phyloP scores from a whole-genome alignment of 2,113 vertebrate genomes.

The Tympanuchus pallidicinctus region DNA sequence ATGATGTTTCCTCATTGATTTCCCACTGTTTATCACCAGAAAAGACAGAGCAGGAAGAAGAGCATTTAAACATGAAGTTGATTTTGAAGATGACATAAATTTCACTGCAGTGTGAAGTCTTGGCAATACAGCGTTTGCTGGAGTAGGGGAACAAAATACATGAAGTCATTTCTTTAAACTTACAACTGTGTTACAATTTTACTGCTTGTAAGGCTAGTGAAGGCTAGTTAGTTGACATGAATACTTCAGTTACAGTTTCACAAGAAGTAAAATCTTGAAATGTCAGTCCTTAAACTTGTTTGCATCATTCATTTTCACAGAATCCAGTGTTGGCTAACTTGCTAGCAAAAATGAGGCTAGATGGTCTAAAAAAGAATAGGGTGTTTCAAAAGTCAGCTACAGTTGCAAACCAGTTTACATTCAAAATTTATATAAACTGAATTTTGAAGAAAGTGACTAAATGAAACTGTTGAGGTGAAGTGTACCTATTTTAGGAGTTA shows the following conservation, averaged over 20 bases:
- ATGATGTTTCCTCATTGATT: slow-evolving; percentile 78
- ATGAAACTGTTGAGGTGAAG: slow-evolving; percentile 14
- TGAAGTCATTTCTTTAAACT: background rate
- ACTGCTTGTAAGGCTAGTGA: background rate
- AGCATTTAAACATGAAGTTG: slow-evolving; percentile 80
- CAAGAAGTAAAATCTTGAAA: background rate
- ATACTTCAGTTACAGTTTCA: background rate
- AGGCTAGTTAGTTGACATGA: background rate
- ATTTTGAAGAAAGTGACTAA: background rate
- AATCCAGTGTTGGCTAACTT: background rate
- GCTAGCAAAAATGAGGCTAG: background rate
- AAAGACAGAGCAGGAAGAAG: slow-evolving; percentile 59
- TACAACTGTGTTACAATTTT: background rate
- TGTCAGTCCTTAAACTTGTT: background rate
- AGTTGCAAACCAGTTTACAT: background rate
- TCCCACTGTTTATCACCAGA: slow-evolving; percentile 76
- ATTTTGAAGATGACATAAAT: slow-evolving; percentile 79
- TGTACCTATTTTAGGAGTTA: background rate
- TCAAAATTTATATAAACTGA: background rate
- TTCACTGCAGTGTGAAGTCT: slow-evolving; percentile 69
- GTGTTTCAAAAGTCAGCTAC: background rate
- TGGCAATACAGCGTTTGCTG: slow-evolving; percentile 39
- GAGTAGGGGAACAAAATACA: slow-evolving; percentile 21
- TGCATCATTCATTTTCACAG: background rate
- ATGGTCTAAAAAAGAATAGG: background rate